Percentiles rank a stretch among this genome's conserved stretches.
phyloP scores from a whole-genome alignment of 2,888 invertebrate genomes.

The Cryptocephalus primarius region DNA sequence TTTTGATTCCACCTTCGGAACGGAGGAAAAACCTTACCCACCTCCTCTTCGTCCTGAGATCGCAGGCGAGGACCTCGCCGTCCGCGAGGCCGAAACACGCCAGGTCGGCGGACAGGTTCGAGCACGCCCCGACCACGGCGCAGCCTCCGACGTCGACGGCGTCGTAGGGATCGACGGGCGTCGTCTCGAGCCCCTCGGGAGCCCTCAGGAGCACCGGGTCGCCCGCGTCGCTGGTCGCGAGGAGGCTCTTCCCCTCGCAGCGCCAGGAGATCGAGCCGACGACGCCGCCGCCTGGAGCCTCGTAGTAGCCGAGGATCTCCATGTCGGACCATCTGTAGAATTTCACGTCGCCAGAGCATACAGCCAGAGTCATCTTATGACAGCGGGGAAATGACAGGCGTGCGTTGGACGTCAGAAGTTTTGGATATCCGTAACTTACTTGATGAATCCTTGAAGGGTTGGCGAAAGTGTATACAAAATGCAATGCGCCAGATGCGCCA shows the following conservation, averaged over 20 bases:
- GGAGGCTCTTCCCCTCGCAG: constrained; percentile 17
- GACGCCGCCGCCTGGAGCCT: constrained; percentile 17
- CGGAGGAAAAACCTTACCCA: no score
- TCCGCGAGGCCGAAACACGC: constrained; percentile 22
- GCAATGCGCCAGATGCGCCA: no score
- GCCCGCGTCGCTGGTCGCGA: no score
- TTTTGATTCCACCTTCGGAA: no score
- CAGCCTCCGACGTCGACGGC: constrained; percentile 8
- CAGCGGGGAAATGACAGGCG: no score
- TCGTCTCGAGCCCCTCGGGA: no score
- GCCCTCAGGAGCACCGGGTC: no score
- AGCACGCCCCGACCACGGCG: constrained; percentile 19
- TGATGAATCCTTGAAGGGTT: no score
- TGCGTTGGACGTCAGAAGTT: no score
- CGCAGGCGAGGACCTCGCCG: constrained; percentile 23
- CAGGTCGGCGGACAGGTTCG: constrained; percentile 16
- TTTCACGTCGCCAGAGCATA: constrained; percentile 44
- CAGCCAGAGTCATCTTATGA: constrained; percentile 41
- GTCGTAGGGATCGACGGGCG: no score
- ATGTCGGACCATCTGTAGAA: constrained; percentile 44
- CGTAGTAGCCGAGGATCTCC: constrained; percentile 17
- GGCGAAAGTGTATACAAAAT: no score
- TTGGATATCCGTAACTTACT: no score
- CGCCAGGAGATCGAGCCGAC: constrained; percentile 28
- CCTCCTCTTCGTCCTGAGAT: constrained; percentile 8